Evolutionary conservation across 2,888 invertebrate species (phyloP), one percentile per base, ranked within the genome.

Genomic region (Caradrina clavipalpis): DNA sequence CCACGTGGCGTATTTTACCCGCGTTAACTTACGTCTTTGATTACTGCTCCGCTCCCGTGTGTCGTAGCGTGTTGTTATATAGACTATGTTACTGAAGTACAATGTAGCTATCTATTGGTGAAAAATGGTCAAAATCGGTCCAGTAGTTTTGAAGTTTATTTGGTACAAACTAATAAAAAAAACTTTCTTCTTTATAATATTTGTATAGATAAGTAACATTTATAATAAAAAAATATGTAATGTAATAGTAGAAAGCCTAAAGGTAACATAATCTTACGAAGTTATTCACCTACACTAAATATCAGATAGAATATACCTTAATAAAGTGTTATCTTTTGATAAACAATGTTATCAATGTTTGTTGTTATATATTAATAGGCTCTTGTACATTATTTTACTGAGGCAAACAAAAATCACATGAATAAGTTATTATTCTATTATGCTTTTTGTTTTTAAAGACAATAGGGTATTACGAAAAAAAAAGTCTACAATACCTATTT

Each of bases 271-370:
- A 15, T 31, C 49, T n/a, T 26, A 26, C 8, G 22, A n/a, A 53
- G 47, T 8, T 26, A 21, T 26, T 47, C 19, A 53, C 17, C 11
- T 17, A 13, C 7, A 54, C 26, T 17, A 31, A 73, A 63, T 68
- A 68, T 49, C 53, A 63, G 47, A 70, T 49, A 39, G 13, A 22
- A 69, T 39, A 11, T n/a, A n/a, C 0, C 4, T 73, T 62, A 21
- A 21, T 54, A 47, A 49, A 63, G 17, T 55, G 10, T 63, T 64
- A 70, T 70, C 73, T 42, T 39, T 42, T 17, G 70, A 49, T 63
- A 73, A 63, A 73, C 47, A 73, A 39, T 61, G 22, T n/a, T 39
- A 69, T 21, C 39, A 63, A 42, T 55, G 49, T 73, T 62, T 62
- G 62, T 70, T 54, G 54, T 49, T 73, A 49, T n/a, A 21, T 31